These are phyloP conservation scores for Xylocampa areola DNA, from an alignment of 2,888 invertebrate species.

Conservation along the genomic window DNA sequence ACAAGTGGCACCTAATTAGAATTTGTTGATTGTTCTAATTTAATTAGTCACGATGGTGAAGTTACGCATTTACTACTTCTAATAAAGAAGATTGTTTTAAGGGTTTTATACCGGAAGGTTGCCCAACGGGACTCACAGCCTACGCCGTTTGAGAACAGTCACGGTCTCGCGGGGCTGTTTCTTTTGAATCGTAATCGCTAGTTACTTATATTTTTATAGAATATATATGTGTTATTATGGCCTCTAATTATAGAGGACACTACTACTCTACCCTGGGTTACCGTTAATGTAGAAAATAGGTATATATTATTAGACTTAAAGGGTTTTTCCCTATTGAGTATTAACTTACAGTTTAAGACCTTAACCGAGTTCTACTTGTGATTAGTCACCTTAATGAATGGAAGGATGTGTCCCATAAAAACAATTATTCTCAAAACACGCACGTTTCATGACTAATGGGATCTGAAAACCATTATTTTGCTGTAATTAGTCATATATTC, in stretches of 20 bases:
- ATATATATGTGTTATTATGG: no score
- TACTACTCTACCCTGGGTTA: no score
- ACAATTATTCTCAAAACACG: constrained; percentile 21
- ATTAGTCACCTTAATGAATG: constrained; percentile 39
- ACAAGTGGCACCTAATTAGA: constrained; percentile 17
- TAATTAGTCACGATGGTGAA: constrained; percentile 15
- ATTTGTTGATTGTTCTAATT: constrained; percentile 25
- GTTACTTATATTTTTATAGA: no score
- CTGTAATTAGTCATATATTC: constrained; percentile 47
- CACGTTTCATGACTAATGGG: constrained; percentile 44
- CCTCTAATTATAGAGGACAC: no score
- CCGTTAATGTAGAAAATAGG: neutral
- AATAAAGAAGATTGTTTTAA: no score
- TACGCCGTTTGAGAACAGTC: no score
- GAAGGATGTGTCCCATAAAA: constrained; percentile 34
- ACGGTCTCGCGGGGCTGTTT: no score
- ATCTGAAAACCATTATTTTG: constrained; percentile 17
- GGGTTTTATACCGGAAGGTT: no score
- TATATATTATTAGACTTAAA: neutral
- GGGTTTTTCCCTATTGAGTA: constrained; percentile 20
- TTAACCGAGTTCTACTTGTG: constrained; percentile 45
- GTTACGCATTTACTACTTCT: neutral
- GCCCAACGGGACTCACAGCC: no score
- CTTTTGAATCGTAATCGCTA: no score
- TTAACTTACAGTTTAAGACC: constrained; percentile 25